Conservation (phyloP, 1,140 invertebrate genomes). For the Formica selysi region DNA sequence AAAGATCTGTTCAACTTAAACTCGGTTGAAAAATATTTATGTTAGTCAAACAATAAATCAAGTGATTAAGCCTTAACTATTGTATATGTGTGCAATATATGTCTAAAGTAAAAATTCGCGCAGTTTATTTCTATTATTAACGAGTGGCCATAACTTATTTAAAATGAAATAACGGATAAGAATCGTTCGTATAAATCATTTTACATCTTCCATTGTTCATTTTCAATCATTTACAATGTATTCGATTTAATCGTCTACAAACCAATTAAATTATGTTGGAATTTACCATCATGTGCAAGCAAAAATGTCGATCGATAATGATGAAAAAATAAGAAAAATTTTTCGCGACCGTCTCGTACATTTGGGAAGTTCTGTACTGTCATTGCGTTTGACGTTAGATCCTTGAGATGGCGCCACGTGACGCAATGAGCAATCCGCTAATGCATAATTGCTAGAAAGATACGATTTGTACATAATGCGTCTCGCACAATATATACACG, state of each 20-base stretch:
- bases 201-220: no score
- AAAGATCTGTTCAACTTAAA: background rate
- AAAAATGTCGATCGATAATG: slow-evolving; percentile 24
- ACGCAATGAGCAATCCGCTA: background rate
- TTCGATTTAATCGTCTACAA: background rate
- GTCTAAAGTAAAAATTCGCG: background rate
- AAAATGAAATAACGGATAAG: background rate
- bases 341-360: slow-evolving; percentile 5
- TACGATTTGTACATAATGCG: background rate
- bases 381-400: background rate
- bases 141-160: background rate
- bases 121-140: slow-evolving; percentile 1
- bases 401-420: slow-evolving; percentile 65
- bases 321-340: background rate
- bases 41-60: background rate
- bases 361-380: background rate
- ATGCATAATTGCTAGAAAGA: background rate
- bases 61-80: background rate
- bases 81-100: background rate
- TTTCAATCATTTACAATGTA: no score
- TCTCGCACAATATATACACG: background rate
- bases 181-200: background rate
- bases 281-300: background rate
- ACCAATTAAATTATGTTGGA: slow-evolving; percentile 8
- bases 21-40: slow-evolving; percentile 25